Conservation (phyloP, 2,113 vertebrate genomes). For the Procavia capensis region DNA sequence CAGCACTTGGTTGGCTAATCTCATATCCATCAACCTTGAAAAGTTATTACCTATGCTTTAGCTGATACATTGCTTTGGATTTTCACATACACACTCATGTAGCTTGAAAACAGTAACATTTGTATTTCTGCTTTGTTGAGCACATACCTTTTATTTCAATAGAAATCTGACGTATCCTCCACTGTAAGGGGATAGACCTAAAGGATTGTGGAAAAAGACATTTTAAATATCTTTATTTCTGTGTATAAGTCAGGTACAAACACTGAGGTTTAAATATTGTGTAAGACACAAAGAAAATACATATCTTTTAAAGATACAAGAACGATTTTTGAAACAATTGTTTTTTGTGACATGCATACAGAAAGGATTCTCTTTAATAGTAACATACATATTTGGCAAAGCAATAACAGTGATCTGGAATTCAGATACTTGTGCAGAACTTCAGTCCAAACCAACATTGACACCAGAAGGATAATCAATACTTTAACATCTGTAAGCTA, state of each 20-base stretch:
- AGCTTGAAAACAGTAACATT: background rate
- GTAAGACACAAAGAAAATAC: background rate
- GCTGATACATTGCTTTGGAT: background rate
- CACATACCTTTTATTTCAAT: background rate
- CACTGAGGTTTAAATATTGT: background rate
- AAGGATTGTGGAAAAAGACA: background rate
- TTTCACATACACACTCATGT: background rate
- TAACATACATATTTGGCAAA: background rate
- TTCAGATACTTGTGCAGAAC: background rate
- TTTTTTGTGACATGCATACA: background rate
- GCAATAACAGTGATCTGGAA: background rate
- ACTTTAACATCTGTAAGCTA: background rate
- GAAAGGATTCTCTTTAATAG: background rate
- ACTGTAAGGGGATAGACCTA: background rate
- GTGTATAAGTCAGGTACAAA: fast-evolving
- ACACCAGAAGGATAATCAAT: background rate
- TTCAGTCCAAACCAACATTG: background rate
- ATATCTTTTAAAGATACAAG: background rate
- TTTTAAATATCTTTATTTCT: background rate
- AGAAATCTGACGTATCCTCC: background rate
- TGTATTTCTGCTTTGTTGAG: background rate
- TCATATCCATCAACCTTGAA: background rate
- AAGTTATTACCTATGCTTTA: background rate
- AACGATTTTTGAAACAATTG: background rate
- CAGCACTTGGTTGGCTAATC: too few species aligned